Conservation (phyloP, 2,797 vertebrate genomes). For the Pterois miles region DNA sequence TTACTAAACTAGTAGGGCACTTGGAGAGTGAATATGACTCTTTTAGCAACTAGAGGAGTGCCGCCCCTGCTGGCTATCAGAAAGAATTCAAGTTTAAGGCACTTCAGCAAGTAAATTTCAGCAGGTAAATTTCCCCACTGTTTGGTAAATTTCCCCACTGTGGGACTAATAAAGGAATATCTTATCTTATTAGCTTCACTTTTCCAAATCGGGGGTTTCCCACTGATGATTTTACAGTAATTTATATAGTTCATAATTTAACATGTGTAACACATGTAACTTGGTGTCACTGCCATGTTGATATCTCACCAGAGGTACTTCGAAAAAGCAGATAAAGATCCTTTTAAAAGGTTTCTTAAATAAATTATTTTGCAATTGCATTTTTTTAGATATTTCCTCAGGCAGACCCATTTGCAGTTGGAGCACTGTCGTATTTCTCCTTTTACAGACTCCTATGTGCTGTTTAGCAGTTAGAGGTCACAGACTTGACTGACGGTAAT, state of each 20-base stretch:
- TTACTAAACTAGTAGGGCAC: too few species aligned
- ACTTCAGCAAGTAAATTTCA: too few species aligned
- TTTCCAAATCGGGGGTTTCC: too few species aligned
- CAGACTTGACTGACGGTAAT: slow-evolving; percentile 38
- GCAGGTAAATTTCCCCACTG: too few species aligned
- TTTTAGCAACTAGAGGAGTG: too few species aligned
- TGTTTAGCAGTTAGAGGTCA: slow-evolving; percentile 28
- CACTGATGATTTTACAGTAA: background rate
- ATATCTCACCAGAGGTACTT: background rate
- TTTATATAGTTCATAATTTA: background rate
- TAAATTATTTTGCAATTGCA: background rate
- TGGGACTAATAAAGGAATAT: too few species aligned
- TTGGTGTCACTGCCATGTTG: background rate
- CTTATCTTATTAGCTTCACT: too few species aligned
- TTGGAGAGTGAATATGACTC: too few species aligned
- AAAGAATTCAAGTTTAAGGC: too few species aligned
- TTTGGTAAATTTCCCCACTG: too few species aligned
- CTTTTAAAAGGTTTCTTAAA: background rate
- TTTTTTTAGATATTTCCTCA: background rate
- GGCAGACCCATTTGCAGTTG: slow-evolving; percentile 11
- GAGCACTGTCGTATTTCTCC: background rate
- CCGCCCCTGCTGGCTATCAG: too few species aligned
- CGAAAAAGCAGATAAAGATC: background rate
- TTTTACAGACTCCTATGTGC: background rate
- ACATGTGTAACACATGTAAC: background rate